Conservation (phyloP, 2,888 invertebrate genomes). For the Microplitis manilae region DNA sequence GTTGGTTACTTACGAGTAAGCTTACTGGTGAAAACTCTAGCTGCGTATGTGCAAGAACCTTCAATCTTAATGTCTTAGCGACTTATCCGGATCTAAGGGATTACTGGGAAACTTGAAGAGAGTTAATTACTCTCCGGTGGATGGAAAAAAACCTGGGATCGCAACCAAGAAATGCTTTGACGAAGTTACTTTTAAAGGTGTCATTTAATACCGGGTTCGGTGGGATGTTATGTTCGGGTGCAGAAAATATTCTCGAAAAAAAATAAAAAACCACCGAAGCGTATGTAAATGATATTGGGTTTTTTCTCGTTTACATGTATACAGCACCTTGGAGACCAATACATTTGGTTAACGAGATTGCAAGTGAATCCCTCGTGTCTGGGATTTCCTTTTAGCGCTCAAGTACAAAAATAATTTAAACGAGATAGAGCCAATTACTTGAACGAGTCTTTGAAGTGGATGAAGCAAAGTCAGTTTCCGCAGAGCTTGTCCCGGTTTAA, state of each 20-base stretch:
- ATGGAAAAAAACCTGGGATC: not conserved
- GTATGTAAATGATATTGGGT: not conserved
- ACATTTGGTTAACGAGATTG: conserved; percentile 49
- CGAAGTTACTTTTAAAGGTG: not conserved
- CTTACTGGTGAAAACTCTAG: conserved; percentile 26
- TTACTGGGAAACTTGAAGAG: conserved; percentile 14
- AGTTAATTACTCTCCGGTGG: conserved; percentile 24
- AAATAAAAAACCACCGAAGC: not conserved
- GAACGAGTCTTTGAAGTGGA: conserved; percentile 19
- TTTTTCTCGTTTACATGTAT: not conserved
- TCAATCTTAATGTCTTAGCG: conserved; percentile 5
- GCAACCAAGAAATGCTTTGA: not conserved
- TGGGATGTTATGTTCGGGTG: not conserved
- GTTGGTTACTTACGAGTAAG: not conserved
- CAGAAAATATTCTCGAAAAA: not conserved
- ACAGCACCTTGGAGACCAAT: conserved; percentile 18
- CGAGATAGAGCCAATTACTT: conserved; percentile 38
- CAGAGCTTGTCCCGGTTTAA: not conserved
- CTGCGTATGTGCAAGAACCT: conserved; percentile 19
- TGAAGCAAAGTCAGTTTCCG: conserved; percentile 16
- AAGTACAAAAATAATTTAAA: conserved; percentile 45
- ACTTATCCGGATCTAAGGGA: conserved; percentile 20
- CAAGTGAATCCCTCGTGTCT: conserved; percentile 22
- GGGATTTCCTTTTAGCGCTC: conserved; percentile 25
- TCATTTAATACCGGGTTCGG: too few relatives aligned